These are phyloP conservation scores for Buceros bicornis DNA, from an alignment of 2,797 vertebrate genomes.

Conservation along the genomic window DNA sequence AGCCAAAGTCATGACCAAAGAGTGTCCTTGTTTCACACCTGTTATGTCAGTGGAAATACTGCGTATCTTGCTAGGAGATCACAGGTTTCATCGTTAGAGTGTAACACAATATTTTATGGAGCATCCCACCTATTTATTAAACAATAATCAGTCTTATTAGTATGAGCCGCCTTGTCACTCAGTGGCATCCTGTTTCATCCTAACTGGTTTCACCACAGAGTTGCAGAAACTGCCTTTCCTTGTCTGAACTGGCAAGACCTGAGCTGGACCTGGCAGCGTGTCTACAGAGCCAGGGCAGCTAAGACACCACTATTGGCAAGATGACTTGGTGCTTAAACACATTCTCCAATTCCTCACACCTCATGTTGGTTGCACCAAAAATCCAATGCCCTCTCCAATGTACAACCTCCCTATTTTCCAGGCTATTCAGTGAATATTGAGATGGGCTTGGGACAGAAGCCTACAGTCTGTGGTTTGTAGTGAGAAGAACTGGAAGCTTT, in stretches of 20 bases:
- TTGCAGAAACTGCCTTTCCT: neutral
- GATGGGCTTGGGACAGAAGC: neutral
- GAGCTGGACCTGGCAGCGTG: neutral
- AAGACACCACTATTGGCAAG: neutral
- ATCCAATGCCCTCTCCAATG: neutral
- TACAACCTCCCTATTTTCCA: neutral
- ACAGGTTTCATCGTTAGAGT: neutral
- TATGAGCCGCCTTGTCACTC: neutral
- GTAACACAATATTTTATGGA: neutral
- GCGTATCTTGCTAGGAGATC: neutral
- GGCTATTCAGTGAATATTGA: neutral
- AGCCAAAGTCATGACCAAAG: neutral
- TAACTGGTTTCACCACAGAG: neutral
- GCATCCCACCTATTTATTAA: neutral
- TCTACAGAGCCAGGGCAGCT: neutral
- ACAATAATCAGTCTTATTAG: neutral
- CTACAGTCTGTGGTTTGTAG: neutral
- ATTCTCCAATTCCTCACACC: neutral
- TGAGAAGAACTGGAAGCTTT: neutral
- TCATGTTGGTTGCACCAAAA: neutral
- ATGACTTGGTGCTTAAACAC: neutral
- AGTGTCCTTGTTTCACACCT: neutral
- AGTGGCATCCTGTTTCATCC: neutral
- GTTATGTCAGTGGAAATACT: neutral
- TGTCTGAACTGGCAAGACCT: accelerated